A percentile compares a stretch with the other conserved stretches of the same genome.
phyloP scores from a whole-genome alignment of 2,113 vertebrate genomes.

The Probosciger aterrimus region DNA sequence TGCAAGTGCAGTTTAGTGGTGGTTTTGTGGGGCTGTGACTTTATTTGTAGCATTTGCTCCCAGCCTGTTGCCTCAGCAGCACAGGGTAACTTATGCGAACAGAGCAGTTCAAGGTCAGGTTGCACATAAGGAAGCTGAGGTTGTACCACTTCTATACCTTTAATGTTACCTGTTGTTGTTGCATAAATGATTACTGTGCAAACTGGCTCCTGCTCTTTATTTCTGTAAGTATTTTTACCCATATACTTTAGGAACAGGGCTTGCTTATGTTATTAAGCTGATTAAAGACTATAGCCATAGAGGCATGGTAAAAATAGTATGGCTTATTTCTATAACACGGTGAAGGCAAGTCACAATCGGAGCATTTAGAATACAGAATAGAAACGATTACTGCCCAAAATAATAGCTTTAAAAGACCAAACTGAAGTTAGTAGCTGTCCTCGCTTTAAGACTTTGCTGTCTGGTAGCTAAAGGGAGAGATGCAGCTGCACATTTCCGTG shows the following conservation, averaged over 20 bases:
- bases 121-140: not conserved
- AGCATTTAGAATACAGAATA: not conserved
- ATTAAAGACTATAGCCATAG: not conserved
- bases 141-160: fast-evolving
- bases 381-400: not conserved
- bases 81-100: fast-evolving
- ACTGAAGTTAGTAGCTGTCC: not conserved
- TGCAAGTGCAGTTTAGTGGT: not conserved
- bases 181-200: not conserved
- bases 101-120: not conserved
- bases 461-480: not conserved
- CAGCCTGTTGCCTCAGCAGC: not conserved
- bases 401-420: not conserved
- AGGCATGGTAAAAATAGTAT: not conserved
- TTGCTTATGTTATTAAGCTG: constrained; percentile 31
- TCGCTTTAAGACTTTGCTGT: not conserved
- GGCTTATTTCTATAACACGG: not conserved
- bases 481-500: not conserved
- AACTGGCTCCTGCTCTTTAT: not conserved
- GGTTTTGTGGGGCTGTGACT: not conserved
- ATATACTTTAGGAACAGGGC: not conserved
- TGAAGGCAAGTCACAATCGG: not conserved
- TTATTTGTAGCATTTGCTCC: not conserved
- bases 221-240: not conserved
- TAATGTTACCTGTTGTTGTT: not conserved